phyloP scores from a whole-genome alignment of 2,888 invertebrate genomes.

The Drosophila flavopinicola region DNA sequence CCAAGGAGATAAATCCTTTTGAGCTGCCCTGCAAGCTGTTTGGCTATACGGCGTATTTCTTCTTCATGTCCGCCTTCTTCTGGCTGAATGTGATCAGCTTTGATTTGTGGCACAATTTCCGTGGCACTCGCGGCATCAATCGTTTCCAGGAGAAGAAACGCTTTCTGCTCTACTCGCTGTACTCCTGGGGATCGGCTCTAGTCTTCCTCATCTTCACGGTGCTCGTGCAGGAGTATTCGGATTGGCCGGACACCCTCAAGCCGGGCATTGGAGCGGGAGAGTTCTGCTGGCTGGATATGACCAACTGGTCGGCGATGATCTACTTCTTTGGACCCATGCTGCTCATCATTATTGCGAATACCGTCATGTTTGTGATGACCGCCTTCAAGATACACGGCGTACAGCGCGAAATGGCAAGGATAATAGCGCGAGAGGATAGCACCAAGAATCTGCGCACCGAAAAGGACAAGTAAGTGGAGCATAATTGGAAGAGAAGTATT shows the following conservation, averaged over 20 bases:
- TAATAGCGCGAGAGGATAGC: slow-evolving; percentile 82
- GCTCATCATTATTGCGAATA: slow-evolving; percentile 80
- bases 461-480: slow-evolving; percentile 80
- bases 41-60: slow-evolving; percentile 89
- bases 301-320: slow-evolving; percentile 81
- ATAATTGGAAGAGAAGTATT: too few species aligned
- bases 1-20: slow-evolving; percentile 41
- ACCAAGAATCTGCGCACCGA: slow-evolving; percentile 82
- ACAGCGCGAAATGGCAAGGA: slow-evolving; percentile 82
- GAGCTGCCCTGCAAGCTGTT: slow-evolving; percentile 64
- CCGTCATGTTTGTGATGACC: slow-evolving; percentile 82
- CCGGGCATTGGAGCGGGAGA: slow-evolving; percentile 86
- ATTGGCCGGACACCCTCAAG: slow-evolving; percentile 73
- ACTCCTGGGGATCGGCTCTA: slow-evolving; percentile 82
- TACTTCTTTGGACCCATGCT: slow-evolving; percentile 83
- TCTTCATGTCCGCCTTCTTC: slow-evolving; percentile 92
- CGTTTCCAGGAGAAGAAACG: slow-evolving; percentile 81
- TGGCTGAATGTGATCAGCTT: slow-evolving; percentile 95
- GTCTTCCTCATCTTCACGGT: slow-evolving; percentile 72
- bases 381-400: slow-evolving; percentile 82
- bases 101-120: slow-evolving; percentile 90
- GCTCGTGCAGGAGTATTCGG: slow-evolving; percentile 76
- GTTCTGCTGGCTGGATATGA: slow-evolving; percentile 86
- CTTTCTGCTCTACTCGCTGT: slow-evolving; percentile 81
- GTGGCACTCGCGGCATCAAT: slow-evolving; percentile 80